phyloP scores from a whole-genome alignment of 2,888 invertebrate species.

The Xestoiulus laeticollis region DNA sequence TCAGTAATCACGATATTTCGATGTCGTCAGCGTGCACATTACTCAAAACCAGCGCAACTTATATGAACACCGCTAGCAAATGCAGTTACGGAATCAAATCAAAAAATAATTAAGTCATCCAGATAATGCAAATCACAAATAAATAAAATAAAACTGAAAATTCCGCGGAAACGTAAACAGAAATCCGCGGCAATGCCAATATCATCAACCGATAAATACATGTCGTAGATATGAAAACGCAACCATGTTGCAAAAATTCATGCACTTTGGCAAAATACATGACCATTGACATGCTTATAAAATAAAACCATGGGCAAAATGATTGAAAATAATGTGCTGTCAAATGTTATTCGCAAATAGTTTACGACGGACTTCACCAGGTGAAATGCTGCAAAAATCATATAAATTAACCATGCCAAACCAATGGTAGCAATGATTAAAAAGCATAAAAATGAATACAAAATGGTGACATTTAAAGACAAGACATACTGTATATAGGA shows the following conservation, averaged over 20 bases:
- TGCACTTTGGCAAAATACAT: neutral
- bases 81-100: neutral
- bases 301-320: neutral
- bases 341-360: neutral
- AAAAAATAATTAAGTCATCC: neutral
- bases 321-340: neutral
- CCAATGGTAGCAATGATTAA: neutral
- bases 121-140: neutral
- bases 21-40: neutral
- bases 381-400: neutral
- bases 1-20: too few relatives aligned
- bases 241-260: neutral
- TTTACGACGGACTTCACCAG: neutral
- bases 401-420: neutral
- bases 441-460: neutral
- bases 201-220: neutral
- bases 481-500: neutral
- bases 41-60: conserved; percentile 19
- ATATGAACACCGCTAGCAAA: conserved; percentile 27
- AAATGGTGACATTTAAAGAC: neutral
- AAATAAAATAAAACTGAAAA: neutral
- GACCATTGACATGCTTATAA: neutral
- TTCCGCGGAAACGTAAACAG: neutral
- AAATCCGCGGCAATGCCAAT: neutral
- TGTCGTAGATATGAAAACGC: neutral